A percentile compares a stretch with the other conserved stretches of the same genome.
These are phyloP conservation scores for Aurelia coerulea DNA, from an alignment of 30 jellyfish, hydroid and myxozoan species.

Conservation along the genomic window DNA sequence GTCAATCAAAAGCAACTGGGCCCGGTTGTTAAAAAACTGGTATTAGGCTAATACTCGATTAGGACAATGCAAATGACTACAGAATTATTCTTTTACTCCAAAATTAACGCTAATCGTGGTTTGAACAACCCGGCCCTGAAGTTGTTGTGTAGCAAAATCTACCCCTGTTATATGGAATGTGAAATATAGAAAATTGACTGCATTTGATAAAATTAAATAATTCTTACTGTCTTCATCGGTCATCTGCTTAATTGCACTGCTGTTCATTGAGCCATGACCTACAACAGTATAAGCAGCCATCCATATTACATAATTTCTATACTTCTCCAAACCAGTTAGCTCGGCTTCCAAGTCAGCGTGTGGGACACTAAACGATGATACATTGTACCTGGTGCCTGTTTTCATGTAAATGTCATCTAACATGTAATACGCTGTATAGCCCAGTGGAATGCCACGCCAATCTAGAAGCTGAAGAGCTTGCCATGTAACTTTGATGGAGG, in stretches of 20 bases:
- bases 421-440: conserved; percentile 19
- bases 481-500: conserved; percentile 45
- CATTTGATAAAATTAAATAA: background rate
- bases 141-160: too few relatives aligned
- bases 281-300: conserved; percentile 45
- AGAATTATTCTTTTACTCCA: too few relatives aligned
- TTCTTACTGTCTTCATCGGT: conserved; percentile 57
- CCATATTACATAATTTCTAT: conserved; percentile 52
- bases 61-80: too few relatives aligned
- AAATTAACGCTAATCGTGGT: too few relatives aligned
- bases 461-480: background rate
- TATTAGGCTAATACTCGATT: too few relatives aligned
- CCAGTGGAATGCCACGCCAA: conserved; percentile 52
- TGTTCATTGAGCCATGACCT: conserved; percentile 36
- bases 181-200: too few relatives aligned
- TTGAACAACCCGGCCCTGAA: too few relatives aligned
- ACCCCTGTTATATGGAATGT: too few relatives aligned
- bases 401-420: conserved; percentile 5
- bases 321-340: conserved; percentile 27
- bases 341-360: conserved; percentile 7
- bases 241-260: conserved; percentile 28
- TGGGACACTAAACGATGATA: background rate
- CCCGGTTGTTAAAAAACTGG: too few relatives aligned
- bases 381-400: conserved; percentile 20
- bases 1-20: too few relatives aligned